Base-by-base conservation (phyloP, 1,140 invertebrate genomes). In the Atta cephalotes region DNA sequence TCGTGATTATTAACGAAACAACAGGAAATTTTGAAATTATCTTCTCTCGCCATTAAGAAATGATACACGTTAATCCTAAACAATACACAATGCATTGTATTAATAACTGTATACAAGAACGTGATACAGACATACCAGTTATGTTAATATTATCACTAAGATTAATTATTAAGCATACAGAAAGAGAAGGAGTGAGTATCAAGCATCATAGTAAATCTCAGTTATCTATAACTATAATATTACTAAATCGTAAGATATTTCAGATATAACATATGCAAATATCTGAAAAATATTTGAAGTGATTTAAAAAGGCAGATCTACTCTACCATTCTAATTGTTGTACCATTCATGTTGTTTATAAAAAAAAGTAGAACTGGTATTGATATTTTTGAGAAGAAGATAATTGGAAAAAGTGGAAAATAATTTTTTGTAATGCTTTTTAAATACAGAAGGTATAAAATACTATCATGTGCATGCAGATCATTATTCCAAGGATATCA, bases 101-200 rank as follows among this genome's bases (percentile, higher is more conserved):
- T 71, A 92, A 74, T 76, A 77, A 80, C 89, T 90, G 91, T 53
- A 91, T 89, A 92, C 86, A 85, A 88, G 65, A 91, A 93, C 66
- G 88, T 93, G 88, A 92, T 86, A 91, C 85, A 91, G 92, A 91
- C 86, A 89, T 88, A 88, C 74, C 80, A 87, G 35, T 87, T 70
- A 80, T 92, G 81, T 92, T 91, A 81, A 90, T 91, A 76, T 91
- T 90, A 87, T 92, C 89, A 90, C 88, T 92, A 92, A 92, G 90
- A 95, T 94, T 94, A 94, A 94, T 94, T 88, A 82, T 91, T 94
- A 95, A 95, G 95, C 94, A 95, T 94, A 94, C 94, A 95, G 95
- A 95, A 95, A 95, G 95, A 95, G 95, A 95, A 95, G 94, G 95
- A 95, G 94, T 94, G 94, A 95, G 93, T 95, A 94, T 95, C 94